Percentiles rank a stretch among this genome's conserved stretches.
phyloP scores from a whole-genome alignment of 2,797 vertebrate species.

The Chelmon rostratus region DNA sequence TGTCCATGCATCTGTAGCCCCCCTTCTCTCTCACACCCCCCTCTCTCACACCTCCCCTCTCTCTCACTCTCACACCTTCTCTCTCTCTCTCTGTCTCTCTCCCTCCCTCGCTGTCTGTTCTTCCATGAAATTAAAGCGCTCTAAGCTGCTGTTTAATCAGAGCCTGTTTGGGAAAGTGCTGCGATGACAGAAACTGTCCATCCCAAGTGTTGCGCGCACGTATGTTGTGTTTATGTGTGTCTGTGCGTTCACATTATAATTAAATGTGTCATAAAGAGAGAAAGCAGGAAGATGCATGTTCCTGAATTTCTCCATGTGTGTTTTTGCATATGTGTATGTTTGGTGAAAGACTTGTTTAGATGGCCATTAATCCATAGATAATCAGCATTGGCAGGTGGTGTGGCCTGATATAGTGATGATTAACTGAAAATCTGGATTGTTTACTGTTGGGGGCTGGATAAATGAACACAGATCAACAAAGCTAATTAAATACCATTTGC shows the following conservation, averaged over 20 bases:
- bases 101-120: slow-evolving; percentile 83
- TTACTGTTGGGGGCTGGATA: slow-evolving; percentile 62
- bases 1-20: slow-evolving; percentile 49
- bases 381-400: slow-evolving; percentile 62
- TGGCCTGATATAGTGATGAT: slow-evolving; percentile 64
- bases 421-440: slow-evolving; percentile 67
- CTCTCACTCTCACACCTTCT: slow-evolving; percentile 33
- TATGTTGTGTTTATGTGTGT: slow-evolving; percentile 48
- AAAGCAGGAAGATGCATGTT: slow-evolving; percentile 3
- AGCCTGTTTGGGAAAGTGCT: slow-evolving; percentile 83
- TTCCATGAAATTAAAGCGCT: slow-evolving; percentile 89
- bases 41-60: slow-evolving; percentile 13
- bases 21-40: slow-evolving; percentile 9
- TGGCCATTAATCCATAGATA: slow-evolving; percentile 68
- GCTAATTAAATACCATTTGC: slow-evolving; percentile 73
- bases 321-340: slow-evolving; percentile 1
- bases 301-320: slow-evolving; percentile 9
- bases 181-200: slow-evolving; percentile 80
- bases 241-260: slow-evolving; percentile 25
- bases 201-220: slow-evolving; percentile 62
- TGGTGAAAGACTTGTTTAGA: slow-evolving; percentile 32
- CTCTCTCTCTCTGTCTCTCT: slow-evolving; percentile 60
- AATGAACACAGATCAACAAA: slow-evolving; percentile 70
- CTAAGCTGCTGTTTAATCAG: slow-evolving; percentile 87
- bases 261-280: slow-evolving; percentile 28